phyloP scores from a whole-genome alignment of 2,888 invertebrate species.

The Corbicula japonica region DNA sequence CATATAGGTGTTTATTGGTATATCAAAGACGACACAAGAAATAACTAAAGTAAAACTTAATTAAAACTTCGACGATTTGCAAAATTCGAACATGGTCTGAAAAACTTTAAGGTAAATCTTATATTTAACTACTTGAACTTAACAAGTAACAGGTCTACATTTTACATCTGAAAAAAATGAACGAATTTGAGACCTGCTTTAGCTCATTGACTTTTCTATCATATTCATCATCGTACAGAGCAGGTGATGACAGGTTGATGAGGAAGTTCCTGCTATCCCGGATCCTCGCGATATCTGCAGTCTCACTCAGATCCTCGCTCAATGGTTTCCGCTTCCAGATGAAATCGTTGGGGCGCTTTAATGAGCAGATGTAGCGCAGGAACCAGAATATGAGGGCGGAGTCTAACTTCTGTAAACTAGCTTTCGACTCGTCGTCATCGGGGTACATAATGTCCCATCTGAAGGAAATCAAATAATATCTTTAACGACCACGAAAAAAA shows the following conservation, averaged over 20 bases:
- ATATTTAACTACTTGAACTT: too few relatives aligned
- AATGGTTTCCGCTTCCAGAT: slow-evolving; percentile 68
- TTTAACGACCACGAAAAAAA: too few relatives aligned
- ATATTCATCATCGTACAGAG: slow-evolving; percentile 64
- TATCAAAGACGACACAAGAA: neutral
- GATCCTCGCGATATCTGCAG: slow-evolving; percentile 61
- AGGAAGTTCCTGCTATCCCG: slow-evolving; percentile 62
- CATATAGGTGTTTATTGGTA: neutral
- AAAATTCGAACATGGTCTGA: too few relatives aligned
- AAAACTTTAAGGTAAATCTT: too few relatives aligned
- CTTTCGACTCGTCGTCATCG: slow-evolving; percentile 59
- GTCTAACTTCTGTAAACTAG: slow-evolving; percentile 53
- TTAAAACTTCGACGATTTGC: too few relatives aligned
- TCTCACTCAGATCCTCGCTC: slow-evolving; percentile 58
- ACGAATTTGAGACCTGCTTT: slow-evolving; percentile 42
- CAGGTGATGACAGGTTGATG: slow-evolving; percentile 59
- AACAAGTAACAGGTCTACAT: too few relatives aligned
- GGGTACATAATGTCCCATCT: slow-evolving; percentile 65
- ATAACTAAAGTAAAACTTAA: neutral
- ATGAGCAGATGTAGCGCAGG: slow-evolving; percentile 58
- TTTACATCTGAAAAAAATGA: neutral
- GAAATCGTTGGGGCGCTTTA: slow-evolving; percentile 65
- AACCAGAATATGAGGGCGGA: slow-evolving; percentile 65
- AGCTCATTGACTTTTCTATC: slow-evolving; percentile 59
- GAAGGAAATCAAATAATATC: neutral